Evolutionary conservation across 2,888 invertebrate genomes (phyloP), one percentile per base, ranked within the genome.

Genomic region (Yponomeuta plumbellus): DNA sequence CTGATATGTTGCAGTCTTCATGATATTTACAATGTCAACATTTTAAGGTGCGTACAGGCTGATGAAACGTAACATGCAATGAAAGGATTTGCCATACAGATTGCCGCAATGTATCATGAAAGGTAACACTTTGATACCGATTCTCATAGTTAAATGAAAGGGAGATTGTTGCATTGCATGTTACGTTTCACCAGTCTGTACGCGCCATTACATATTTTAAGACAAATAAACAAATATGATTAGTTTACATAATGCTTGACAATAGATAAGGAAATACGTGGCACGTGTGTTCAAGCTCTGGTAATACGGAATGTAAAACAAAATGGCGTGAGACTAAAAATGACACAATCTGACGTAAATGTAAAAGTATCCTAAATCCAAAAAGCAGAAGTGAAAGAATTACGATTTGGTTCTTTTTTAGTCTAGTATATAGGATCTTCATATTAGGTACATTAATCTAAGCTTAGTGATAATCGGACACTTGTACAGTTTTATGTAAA

Each of bases 1-100:
- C 66, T 78, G 85, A 87, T 86, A 86, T 87, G 86, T 85, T 70
- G 76, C 61, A 75, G 75, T 80, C 69, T 71, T 77, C 70, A 81
- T 82, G 77, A 77, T 85, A 86, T 83, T 81, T 84, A 85, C 83
- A 84, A 77, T 79, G 76, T 68, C 70, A 22, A 61, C 52, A 63
- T 66, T 61, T 70, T 63, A 66, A 65, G 62, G 66, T 68, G 34
- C n/a, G n/a, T n/a, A n/a, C n/a, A n/a, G n/a, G n/a, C n/a, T n/a
- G n/a, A n/a, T n/a, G n/a, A n/a, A n/a, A n/a, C n/a, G n/a, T n/a
- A n/a, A n/a, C n/a, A n/a, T n/a, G n/a, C n/a, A n/a, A n/a, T n/a
- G n/a, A n/a, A n/a, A n/a, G n/a, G n/a, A n/a, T n/a, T n/a, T n/a
- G n/a, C n/a, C n/a, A n/a, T n/a, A n/a, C n/a, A n/a, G n/a, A n/a